phyloP scores from a whole-genome alignment of 2,797 vertebrate genomes.

The Columba guinea region DNA sequence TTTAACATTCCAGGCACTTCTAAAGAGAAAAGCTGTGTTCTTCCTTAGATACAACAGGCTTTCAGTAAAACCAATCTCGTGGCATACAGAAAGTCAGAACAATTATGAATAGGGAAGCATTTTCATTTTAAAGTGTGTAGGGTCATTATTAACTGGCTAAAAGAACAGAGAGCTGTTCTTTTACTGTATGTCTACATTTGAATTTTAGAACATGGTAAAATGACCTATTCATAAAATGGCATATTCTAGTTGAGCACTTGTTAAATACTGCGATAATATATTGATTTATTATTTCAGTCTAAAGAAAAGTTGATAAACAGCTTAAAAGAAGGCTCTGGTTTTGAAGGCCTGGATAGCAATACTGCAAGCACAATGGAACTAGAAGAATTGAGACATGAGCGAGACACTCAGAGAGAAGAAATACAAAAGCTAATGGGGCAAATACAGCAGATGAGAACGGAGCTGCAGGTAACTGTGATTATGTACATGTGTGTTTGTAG shows the following conservation, averaged over 20 bases:
- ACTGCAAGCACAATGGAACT: slow-evolving; percentile 84
- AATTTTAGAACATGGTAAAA: not conserved
- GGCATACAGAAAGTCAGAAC: not conserved
- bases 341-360: slow-evolving; percentile 88
- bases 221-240: too few relatives aligned
- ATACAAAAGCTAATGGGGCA: slow-evolving; percentile 91
- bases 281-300: slow-evolving; percentile 79
- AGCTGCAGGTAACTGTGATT: slow-evolving; percentile 86
- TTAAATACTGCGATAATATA: not conserved
- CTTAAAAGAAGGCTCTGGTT: slow-evolving; percentile 94
- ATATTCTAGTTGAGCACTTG: not conserved
- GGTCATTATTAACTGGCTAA: not conserved
- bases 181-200: not conserved
- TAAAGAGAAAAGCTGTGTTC: not conserved
- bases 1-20: not conserved
- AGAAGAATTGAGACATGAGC: slow-evolving; percentile 93
- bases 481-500: not conserved
- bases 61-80: not conserved
- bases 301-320: slow-evolving; percentile 99
- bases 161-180: not conserved
- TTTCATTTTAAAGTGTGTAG: not conserved
- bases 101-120: not conserved
- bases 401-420: slow-evolving; percentile 92
- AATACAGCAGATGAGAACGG: slow-evolving; percentile 87
- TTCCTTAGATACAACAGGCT: not conserved